A percentile compares a stretch with the other conserved stretches of the same genome.
Evolutionary conservation across 2,888 invertebrate species (phyloP).

Genomic region (Entomobrya proxima): DNA sequence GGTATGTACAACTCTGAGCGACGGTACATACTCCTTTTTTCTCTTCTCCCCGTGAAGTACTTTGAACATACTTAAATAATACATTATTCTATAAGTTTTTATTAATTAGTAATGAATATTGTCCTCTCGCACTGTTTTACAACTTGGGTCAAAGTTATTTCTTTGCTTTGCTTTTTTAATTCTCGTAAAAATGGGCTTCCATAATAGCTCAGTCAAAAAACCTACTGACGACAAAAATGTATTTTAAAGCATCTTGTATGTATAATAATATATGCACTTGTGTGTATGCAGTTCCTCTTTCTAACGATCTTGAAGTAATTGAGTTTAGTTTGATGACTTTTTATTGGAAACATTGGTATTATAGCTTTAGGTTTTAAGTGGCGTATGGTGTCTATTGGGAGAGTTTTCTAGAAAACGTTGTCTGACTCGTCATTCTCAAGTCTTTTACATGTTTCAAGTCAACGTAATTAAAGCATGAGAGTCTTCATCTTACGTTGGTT

Average conservation of each 20-base stretch:
- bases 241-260: not conserved
- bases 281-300: not conserved
- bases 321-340: not conserved
- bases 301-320: not conserved
- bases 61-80: conserved; percentile 5
- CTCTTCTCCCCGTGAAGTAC: not conserved
- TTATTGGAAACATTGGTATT: not conserved
- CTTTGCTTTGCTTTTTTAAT: no score
- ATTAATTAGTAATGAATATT: conserved; percentile 27
- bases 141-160: not conserved
- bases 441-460: conserved; percentile 41
- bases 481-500: conserved; percentile 24
- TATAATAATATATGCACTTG: no score
- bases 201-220: not conserved
- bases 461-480: conserved; percentile 21
- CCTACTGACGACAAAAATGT: not conserved
- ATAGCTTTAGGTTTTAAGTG: not conserved
- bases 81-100: not conserved
- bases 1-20: conserved; percentile 49
- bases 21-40: conserved; percentile 48
- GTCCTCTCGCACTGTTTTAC: conserved; percentile 14
- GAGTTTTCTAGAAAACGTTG: not conserved
- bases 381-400: conserved; percentile 17
- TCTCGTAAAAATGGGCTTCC: not conserved
- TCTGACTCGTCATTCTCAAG: conserved; percentile 40